Evolutionary conservation across 2,888 invertebrate species (phyloP).

Genomic region (Drosophila diplacantha): DNA sequence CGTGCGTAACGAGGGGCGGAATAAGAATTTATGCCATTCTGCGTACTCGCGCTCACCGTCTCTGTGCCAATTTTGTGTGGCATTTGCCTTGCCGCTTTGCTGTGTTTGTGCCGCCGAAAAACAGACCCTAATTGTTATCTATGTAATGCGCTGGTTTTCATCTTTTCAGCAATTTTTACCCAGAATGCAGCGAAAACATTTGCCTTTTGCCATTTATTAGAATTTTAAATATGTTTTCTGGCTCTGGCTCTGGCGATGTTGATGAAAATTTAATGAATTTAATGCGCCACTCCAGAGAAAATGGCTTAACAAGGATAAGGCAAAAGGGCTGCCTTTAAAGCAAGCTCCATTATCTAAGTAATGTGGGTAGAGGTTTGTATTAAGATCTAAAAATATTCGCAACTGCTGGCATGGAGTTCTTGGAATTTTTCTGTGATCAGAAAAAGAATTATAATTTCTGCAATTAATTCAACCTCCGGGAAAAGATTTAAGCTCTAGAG

Average conservation of each 20-base stretch:
- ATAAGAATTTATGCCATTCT: constrained; percentile 59
- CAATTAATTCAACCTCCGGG: constrained; percentile 12
- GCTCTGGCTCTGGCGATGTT: constrained; percentile 42
- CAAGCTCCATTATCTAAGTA: constrained; percentile 31
- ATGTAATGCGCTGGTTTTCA: constrained; percentile 48
- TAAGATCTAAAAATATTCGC: constrained; percentile 19
- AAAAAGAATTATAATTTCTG: neutral
- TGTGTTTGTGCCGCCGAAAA: constrained; percentile 17
- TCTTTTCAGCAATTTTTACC: constrained; percentile 46
- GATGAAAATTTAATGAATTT: constrained; percentile 70
- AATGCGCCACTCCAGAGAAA: constrained; percentile 41
- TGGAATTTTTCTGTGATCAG: constrained; percentile 3
- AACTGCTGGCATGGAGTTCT: constrained; percentile 5
- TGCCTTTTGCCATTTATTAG: constrained; percentile 49
- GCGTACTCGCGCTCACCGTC: constrained; percentile 25
- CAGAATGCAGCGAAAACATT: constrained; percentile 52
- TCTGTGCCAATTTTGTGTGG: constrained; percentile 33
- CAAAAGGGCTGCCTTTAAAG: constrained; percentile 38
- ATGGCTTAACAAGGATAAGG: constrained; percentile 11
- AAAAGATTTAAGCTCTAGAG: neutral
- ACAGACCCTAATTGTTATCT: constrained; percentile 63
- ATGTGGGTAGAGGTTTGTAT: constrained; percentile 15
- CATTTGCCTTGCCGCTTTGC: constrained; percentile 19
- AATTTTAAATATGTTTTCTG: constrained; percentile 62
- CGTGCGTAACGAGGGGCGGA: constrained; percentile 25